phyloP scores from a whole-genome alignment of 2,113 vertebrate species.

The Channa argus region DNA sequence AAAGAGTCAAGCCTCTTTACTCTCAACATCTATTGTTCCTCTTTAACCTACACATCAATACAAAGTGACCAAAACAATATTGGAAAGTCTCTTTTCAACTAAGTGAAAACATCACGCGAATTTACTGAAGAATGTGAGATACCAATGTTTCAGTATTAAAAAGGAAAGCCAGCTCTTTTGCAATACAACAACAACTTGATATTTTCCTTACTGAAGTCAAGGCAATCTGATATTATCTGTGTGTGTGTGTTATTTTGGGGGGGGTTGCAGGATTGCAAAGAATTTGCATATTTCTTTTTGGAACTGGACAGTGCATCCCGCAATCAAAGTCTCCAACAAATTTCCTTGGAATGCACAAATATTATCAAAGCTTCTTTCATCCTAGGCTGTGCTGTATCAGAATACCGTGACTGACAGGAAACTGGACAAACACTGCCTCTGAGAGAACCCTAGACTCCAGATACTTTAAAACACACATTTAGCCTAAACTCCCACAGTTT shows the following conservation, averaged over 20 bases:
- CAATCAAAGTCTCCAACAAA: constrained; percentile 29
- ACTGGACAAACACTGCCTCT: constrained; percentile 6
- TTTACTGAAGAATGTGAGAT: constrained; percentile 1
- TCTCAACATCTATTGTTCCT: neutral
- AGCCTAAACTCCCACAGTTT: neutral
- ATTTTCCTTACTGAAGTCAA: constrained; percentile 31
- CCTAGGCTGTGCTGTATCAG: constrained; percentile 22
- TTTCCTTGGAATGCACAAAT: constrained; percentile 84
- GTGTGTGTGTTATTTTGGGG: neutral
- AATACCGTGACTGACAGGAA: constrained; percentile 31
- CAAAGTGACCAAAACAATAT: constrained; percentile 27
- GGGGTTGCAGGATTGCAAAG: constrained; percentile 29
- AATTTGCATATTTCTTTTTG: constrained; percentile 62
- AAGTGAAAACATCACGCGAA: constrained; percentile 4
- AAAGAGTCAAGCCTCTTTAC: too few relatives aligned
- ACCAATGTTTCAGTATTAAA: neutral
- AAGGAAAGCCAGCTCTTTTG: neutral
- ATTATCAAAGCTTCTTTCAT: constrained; percentile 34
- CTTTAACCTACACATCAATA: constrained; percentile 2
- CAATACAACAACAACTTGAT: constrained; percentile 5
- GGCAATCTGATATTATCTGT: constrained; percentile 7
- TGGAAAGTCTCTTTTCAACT: neutral
- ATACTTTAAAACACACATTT: constrained; percentile 3
- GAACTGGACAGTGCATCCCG: constrained; percentile 32
- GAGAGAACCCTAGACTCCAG: constrained; percentile 8